Percentiles rank a stretch among this genome's conserved stretches.
phyloP scores from a whole-genome alignment of 2,113 vertebrate genomes.

The Dipodomys stephensi region DNA sequence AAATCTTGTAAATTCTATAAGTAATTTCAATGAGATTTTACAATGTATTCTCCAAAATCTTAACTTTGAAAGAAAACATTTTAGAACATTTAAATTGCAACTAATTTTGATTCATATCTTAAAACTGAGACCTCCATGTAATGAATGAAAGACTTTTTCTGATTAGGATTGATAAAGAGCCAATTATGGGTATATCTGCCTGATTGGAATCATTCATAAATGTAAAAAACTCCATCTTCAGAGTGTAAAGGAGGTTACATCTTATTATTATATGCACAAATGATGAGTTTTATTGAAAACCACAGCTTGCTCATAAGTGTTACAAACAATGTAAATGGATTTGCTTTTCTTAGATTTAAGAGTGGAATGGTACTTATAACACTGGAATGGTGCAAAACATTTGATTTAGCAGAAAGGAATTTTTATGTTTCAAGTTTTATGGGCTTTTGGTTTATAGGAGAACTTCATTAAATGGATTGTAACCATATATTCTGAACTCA shows the following conservation, averaged over 20 bases:
- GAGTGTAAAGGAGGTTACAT: slow-evolving; percentile 21
- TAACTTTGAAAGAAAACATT: slow-evolving; percentile 43
- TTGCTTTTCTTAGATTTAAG: slow-evolving; percentile 64
- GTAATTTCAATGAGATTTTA: not conserved
- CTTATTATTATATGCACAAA: slow-evolving; percentile 55
- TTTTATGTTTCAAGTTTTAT: slow-evolving; percentile 75
- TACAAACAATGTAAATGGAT: slow-evolving; percentile 64
- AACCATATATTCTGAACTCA: slow-evolving; percentile 69
- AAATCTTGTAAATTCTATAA: slow-evolving; percentile 40
- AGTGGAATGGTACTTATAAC: slow-evolving; percentile 51
- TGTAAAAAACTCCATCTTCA: slow-evolving; percentile 42
- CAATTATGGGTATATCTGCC: slow-evolving; percentile 35
- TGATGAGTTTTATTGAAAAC: slow-evolving; percentile 67
- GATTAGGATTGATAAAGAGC: slow-evolving; percentile 57
- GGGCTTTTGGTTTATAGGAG: slow-evolving; percentile 75
- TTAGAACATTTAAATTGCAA: slow-evolving; percentile 48
- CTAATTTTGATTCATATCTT: slow-evolving; percentile 53
- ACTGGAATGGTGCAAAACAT: slow-evolving; percentile 54
- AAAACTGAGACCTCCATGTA: slow-evolving; percentile 47
- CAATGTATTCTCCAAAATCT: not conserved
- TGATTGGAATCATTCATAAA: slow-evolving; percentile 60
- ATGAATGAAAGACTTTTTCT: slow-evolving; percentile 52
- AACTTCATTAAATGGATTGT: slow-evolving; percentile 79
- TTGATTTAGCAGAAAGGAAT: slow-evolving; percentile 76
- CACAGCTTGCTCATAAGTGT: slow-evolving; percentile 59